Base-by-base conservation (phyloP, 1,140 invertebrate genomes). In the Meloidogyne floridensis region DNA sequence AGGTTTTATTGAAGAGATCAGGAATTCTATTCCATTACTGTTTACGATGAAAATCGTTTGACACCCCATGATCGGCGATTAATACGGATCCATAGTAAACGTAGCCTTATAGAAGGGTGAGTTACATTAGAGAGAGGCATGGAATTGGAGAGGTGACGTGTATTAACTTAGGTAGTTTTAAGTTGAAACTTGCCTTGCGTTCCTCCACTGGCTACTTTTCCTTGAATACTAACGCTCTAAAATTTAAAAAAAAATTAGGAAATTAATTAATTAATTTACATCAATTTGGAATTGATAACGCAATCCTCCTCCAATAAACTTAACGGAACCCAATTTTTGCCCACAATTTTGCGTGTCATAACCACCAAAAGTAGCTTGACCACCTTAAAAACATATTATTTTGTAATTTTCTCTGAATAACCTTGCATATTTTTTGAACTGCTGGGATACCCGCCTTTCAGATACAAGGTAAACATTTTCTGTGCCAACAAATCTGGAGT, bases 231-330 rank as follows among this genome's bases (percentile, higher is more conserved):
- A 65, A 65, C n/a, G n/a, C n/a, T 65, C 59, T 65, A 65, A 65
- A 65, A n/a, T n/a, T n/a, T 65, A 1, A 18, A 18, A 7, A n/a
- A n/a, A n/a, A 65, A 65, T 65, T 13, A n/a, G 13, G 3, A 65
- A 65, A 15, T 15, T 59, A 65, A 65, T 65, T n/a, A n/a, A 65
- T n/a, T 65, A n/a, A 59, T n/a, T 65, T 65, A 65, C 59, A 65
- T 65, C 59, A 65, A 65, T 65, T 18, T 65, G 59, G n/a, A 65
- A 65, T 65, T 65, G 59, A 65, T 65, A 65, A 65, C n/a, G 59
- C 6, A n/a, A 6, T 65, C n/a, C 3, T 7, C 10, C 15, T n/a
- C 1, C 7, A 7, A 65, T 65, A 7, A 32, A 32, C 32, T 65
- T 65, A n/a, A 8, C n/a, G 4, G 15, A 65, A n/a, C 59, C 59